A percentile compares a stretch with the other conserved stretches of the same genome.
Evolutionary conservation across 2,113 vertebrate species (phyloP).

Genomic region (Leuciscus idus): DNA sequence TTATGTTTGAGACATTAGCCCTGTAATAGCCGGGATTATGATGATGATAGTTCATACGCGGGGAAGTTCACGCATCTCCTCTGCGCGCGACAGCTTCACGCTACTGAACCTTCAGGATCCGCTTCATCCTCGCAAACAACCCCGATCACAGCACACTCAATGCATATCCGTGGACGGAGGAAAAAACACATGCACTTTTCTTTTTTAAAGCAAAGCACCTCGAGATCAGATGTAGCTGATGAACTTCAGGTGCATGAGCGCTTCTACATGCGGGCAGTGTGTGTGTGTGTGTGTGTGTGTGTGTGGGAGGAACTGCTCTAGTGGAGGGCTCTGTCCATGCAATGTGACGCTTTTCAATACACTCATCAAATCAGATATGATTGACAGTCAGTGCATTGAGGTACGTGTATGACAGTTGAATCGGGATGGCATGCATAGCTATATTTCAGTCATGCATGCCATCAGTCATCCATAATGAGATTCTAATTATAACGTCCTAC

Average conservation of each 20-base stretch:
- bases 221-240: background rate
- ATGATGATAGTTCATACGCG: no score
- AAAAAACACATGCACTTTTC: background rate
- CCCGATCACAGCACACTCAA: background rate
- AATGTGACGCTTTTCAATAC: conserved; percentile 10
- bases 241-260: conserved; percentile 18
- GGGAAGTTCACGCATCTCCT: conserved; percentile 17
- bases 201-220: background rate
- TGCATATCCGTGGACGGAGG: background rate
- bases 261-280: background rate
- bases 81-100: conserved; percentile 7
- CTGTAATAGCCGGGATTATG: background rate
- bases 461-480: background rate
- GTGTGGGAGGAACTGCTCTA: conserved; percentile 7
- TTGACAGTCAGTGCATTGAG: background rate
- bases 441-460: background rate
- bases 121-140: background rate
- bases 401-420: background rate
- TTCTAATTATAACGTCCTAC: background rate
- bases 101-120: background rate
- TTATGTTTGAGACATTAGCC: background rate
- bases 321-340: background rate
- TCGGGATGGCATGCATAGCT: background rate
- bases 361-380: background rate
- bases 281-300: no score